Evolutionary conservation across 2,113 vertebrate genomes (phyloP), one percentile per base, ranked within the genome.

Genomic region (Oxyruncus cristatus): DNA sequence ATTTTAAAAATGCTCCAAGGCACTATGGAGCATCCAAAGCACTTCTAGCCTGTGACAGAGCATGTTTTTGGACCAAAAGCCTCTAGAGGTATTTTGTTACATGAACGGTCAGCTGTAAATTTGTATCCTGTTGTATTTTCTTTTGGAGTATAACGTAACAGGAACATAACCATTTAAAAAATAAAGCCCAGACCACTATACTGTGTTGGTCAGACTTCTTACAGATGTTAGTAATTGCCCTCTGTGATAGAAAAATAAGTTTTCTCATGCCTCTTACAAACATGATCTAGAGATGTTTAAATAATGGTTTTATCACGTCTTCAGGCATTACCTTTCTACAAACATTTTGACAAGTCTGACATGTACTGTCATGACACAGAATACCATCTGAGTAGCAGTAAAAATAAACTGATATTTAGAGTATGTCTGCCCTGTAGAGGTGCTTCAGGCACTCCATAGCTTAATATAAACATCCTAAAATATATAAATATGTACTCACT

Each of bases 231-330:
- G 39, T 89, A 82, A 68, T 56, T 76, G 42, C 14, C 28, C 39
- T 88, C 37, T 92, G 23, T 78, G 66, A 95, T 20, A 89, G 56
- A 88, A 92, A 93, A 92, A 83, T 61, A 85, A 78, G 87, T 88
- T 85, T 88, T 42, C 39, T 70, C 49, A 61, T 88, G 65, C 33
- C 23, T 78, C 72, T 77, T 93, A 58, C 4, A 68, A 95, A 91
- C 50, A 68, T 19, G 26, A 83, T 53, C 35, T 52, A 53, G 50
- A 89, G 39, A 71, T 77, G 9, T 91, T 95, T 33, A 59, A 96
- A 88, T 35, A 93, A 63, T 44, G 77, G 59, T 86, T 77, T 93
- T 71, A 52, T 74, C 52, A 55, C 0, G 0, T 22, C 44, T 83
- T 91, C 55, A 84, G 89, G 33, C 59, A 67, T 63, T 78, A 83